Evolutionary conservation across 2,113 vertebrate genomes (phyloP).

Genomic region (Sceloporus tristichus): DNA sequence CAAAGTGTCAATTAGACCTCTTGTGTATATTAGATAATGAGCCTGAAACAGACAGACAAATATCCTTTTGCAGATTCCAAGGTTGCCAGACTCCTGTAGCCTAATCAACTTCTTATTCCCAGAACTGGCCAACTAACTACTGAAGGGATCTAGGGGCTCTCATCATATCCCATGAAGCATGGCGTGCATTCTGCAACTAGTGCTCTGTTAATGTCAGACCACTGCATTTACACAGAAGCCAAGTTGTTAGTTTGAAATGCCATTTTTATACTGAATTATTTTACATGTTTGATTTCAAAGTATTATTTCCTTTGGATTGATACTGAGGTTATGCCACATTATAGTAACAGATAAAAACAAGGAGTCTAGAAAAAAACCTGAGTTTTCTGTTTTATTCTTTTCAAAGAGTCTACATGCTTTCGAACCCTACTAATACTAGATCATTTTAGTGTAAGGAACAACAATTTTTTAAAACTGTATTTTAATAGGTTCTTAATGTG

Average conservation of each 20-base stretch:
- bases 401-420: not conserved
- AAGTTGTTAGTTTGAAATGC: not conserved
- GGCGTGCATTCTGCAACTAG: not conserved
- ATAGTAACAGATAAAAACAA: not conserved
- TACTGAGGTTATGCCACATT: not conserved
- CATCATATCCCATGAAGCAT: not conserved
- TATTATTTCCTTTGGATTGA: not conserved
- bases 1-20: not conserved
- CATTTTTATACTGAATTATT: not conserved
- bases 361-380: not conserved
- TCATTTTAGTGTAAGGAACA: not conserved
- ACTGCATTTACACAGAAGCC: not conserved
- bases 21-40: not conserved
- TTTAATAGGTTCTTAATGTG: not conserved
- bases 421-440: not conserved
- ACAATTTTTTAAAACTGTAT: not conserved
- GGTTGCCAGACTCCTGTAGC: not conserved
- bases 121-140: not conserved
- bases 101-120: not conserved
- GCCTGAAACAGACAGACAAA: not conserved
- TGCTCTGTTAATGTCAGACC: not conserved
- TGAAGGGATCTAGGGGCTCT: not conserved
- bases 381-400: not conserved
- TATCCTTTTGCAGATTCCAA: not conserved
- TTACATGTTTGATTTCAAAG: not conserved